Evolutionary conservation across 2,113 vertebrate genomes (phyloP), one percentile per base, ranked within the genome.

Genomic region (Epinephelus moara): DNA sequence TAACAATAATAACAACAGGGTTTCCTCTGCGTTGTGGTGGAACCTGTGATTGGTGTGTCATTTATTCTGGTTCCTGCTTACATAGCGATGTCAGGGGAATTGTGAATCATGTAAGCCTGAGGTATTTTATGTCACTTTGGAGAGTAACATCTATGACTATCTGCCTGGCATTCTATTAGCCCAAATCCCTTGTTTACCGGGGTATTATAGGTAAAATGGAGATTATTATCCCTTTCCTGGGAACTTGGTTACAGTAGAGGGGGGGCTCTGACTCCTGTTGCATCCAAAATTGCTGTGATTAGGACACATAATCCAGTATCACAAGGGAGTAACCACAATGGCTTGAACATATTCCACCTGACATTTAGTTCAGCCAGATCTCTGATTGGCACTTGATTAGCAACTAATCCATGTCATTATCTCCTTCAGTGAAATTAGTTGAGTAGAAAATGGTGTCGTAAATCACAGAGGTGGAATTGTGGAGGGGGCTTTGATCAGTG

Each of bases 341-440:
- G 88, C 63, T 90, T 74, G 73, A 90, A 60, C 82, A 85, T 93
- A 94, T 94, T 95, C 95, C 95, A 96, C 96, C 96, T 97, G 96
- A 96, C 94, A 96, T 95, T 97, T 94, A 94, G 92, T 89, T 94
- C 94, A 96, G 96, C 93, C 96, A 96, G 93, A 95, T 95, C 93
- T 93, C 95, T 97, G 97, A 98, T 96, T 98, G 97, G 96, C 97
- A 98, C 96, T 96, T 99, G 97, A 98, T 98, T 98, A 98, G 94
- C 93, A 94, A 96, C 96, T 96, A 96, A 96, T 97, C 97, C 95
- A 88, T 96, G 95, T 97, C 96, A 97, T 98, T 98, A 97, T 96
- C 96, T 97, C 96, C 95, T 96, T 95, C 92, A 96, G 96, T 96
- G 93, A 96, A 98, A 98, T 97, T 97, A 97, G 95, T 95, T 95